phyloP scores from a whole-genome alignment of 2,888 invertebrate genomes.

The Lycia hirtaria region DNA sequence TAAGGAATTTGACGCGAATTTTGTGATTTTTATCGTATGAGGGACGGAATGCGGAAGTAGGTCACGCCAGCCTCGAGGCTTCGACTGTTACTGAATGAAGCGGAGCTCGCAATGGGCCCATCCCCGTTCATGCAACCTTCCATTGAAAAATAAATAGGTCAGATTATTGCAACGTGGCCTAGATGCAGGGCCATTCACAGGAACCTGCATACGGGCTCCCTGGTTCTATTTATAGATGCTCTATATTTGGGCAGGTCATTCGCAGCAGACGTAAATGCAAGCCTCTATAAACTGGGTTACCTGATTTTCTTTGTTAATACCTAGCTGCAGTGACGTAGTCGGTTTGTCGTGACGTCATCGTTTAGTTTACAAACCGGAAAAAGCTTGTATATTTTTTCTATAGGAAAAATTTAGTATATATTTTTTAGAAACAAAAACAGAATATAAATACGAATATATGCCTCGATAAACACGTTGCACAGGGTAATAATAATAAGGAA shows the following conservation, averaged over 20 bases:
- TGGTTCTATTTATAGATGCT: conserved; percentile 77
- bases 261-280: conserved; percentile 75
- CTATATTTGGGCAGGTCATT: conserved; percentile 84
- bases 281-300: conserved; percentile 81
- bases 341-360: conserved; percentile 67
- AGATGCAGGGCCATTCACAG: conserved; percentile 77
- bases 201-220: conserved; percentile 65
- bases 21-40: conserved; percentile 21
- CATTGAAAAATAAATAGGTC: conserved; percentile 85
- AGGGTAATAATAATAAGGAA: too few species aligned
- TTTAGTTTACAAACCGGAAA: conserved; percentile 6
- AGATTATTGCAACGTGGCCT: conserved; percentile 81
- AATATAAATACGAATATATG: too few species aligned
- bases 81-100: conserved; percentile 81
- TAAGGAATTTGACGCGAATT: conserved; percentile 25
- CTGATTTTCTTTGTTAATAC: conserved; percentile 80
- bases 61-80: conserved; percentile 75
- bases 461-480: too few species aligned
- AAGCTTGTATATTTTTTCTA: neutral
- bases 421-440: too few species aligned
- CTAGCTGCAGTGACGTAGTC: conserved; percentile 72
- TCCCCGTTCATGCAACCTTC: conserved; percentile 79
- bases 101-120: conserved; percentile 71
- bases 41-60: conserved; percentile 61
- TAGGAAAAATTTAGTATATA: neutral